A percentile compares a stretch with the other conserved stretches of the same genome.
These are phyloP conservation scores for Graptemys geographica DNA, from an alignment of 2,797 vertebrate genomes.

Conservation along the genomic window DNA sequence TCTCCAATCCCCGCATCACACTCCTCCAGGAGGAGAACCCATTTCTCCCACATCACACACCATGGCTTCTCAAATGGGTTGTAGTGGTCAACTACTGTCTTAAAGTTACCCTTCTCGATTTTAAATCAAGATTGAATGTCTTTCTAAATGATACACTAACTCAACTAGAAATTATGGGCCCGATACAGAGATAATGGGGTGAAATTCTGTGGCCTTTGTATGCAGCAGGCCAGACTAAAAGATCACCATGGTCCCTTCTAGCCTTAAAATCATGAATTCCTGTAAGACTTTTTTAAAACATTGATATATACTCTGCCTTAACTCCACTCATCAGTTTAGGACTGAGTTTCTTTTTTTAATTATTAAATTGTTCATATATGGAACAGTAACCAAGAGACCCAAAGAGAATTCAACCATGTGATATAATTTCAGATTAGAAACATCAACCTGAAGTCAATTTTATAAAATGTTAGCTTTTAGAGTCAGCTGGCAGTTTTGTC, in stretches of 20 bases:
- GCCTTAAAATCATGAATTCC: not conserved
- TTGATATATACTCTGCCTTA: too few species aligned
- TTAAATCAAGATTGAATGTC: too few species aligned
- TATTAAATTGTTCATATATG: not conserved
- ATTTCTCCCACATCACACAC: too few species aligned
- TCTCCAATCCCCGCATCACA: too few species aligned
- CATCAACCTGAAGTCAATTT: not conserved
- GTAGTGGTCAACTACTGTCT: too few species aligned
- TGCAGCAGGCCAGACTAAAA: not conserved
- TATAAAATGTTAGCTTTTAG: not conserved
- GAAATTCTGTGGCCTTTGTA: too few species aligned
- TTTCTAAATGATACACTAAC: not conserved
- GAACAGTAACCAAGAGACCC: not conserved
- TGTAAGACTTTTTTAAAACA: not conserved
- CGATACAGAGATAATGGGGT: not conserved
- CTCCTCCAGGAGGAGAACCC: too few species aligned
- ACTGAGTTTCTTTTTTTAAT: not conserved
- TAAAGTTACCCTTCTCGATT: too few species aligned
- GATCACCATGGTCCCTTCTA: not conserved
- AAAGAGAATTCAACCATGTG: not conserved
- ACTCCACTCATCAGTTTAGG: too few species aligned
- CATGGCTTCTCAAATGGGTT: too few species aligned
- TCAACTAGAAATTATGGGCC: not conserved
- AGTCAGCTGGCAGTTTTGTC: not conserved
- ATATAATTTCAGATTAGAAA: not conserved